phyloP scores from a whole-genome alignment of 1,140 invertebrate species.

The Cyclina sinensis region DNA sequence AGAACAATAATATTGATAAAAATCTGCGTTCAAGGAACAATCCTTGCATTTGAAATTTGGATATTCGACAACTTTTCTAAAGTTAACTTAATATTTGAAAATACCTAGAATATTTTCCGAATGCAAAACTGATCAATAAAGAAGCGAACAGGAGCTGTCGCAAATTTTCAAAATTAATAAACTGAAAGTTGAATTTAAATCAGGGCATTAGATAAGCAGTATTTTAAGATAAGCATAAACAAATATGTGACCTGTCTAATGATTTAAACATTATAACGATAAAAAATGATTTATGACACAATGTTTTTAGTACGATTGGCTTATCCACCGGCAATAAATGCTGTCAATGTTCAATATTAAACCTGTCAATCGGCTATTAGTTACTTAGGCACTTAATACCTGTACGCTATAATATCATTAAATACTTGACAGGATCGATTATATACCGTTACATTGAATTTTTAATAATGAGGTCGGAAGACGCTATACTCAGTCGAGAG shows the following conservation, averaged over 20 bases:
- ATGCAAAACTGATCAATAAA: too few species aligned
- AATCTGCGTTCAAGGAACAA: too few species aligned
- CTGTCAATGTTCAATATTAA: background rate
- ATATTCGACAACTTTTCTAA: too few species aligned
- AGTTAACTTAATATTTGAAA: too few species aligned
- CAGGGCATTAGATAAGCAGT: background rate
- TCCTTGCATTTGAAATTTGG: too few species aligned
- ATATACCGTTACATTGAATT: background rate
- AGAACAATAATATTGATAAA: too few species aligned
- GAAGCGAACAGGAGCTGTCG: too few species aligned
- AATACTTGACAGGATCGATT: background rate
- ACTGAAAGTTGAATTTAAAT: too few species aligned
- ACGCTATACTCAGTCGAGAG: background rate
- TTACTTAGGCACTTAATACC: background rate
- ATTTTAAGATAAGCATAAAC: too few species aligned
- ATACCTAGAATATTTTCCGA: too few species aligned
- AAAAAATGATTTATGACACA: constrained; percentile 14
- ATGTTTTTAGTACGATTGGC: background rate
- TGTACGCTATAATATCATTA: background rate
- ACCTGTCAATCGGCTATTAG: background rate
- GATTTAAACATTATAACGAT: background rate
- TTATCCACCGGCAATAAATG: background rate
- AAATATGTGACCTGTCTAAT: constrained; percentile 9
- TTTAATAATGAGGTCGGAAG: background rate
- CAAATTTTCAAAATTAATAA: too few species aligned